These are phyloP conservation scores for Ichneumon xanthorius DNA, from an alignment of 2,888 invertebrate genomes.

Conservation along the genomic window DNA sequence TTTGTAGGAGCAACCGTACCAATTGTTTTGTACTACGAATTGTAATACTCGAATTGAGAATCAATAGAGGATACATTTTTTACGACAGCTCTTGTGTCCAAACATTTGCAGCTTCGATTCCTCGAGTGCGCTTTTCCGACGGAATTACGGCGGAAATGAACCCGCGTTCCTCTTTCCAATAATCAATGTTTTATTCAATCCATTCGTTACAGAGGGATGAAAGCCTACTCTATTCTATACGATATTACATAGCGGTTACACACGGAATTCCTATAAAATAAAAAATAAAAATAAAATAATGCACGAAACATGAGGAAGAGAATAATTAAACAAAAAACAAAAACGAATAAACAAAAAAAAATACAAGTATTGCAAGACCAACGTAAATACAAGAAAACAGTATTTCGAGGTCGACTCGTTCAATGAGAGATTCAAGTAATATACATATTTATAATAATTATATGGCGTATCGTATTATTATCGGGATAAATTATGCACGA, in stretches of 20 bases:
- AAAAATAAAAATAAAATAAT: conserved; percentile 59
- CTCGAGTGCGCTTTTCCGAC: too few species aligned
- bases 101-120: neutral
- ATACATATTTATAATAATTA: conserved; percentile 44
- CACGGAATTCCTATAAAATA: conserved; percentile 56
- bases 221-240: conserved; percentile 56
- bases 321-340: conserved; percentile 37
- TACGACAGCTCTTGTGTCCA: conserved; percentile 15
- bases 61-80: conserved; percentile 63
- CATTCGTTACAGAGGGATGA: conserved; percentile 67
- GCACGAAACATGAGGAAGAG: conserved; percentile 58
- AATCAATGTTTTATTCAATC: conserved; percentile 70
- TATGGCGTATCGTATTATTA: conserved; percentile 40
- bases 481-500: conserved; percentile 29
- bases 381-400: conserved; percentile 46
- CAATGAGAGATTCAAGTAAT: conserved; percentile 58
- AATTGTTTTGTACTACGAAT: conserved; percentile 59
- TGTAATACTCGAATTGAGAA: conserved; percentile 63
- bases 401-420: conserved; percentile 46
- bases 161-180: conserved; percentile 49
- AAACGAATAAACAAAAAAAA: conserved; percentile 55
- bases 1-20: conserved; percentile 34
- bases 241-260: conserved; percentile 67
- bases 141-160: neutral
- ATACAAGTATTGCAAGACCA: conserved; percentile 39